phyloP scores from a whole-genome alignment of 2,888 invertebrate genomes.

The Maniola hyperantus region DNA sequence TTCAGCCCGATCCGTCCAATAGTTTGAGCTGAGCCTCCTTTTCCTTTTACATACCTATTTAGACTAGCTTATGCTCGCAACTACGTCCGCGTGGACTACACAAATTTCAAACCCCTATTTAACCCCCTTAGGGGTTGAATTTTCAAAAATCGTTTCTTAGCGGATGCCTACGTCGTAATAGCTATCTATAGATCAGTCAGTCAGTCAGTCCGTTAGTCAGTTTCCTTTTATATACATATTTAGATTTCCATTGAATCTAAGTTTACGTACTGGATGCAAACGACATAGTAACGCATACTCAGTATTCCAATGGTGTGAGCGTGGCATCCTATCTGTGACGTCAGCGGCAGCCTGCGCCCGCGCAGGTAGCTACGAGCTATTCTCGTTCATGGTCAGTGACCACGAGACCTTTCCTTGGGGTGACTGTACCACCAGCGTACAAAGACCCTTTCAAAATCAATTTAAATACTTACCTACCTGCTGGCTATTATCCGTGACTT shows the following conservation, averaged over 20 bases:
- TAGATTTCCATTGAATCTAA: neutral
- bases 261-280: neutral
- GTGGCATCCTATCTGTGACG: slow-evolving; percentile 55
- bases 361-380: slow-evolving; percentile 71
- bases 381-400: slow-evolving; percentile 79
- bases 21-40: no score
- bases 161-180: no score
- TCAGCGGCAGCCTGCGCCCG: slow-evolving; percentile 59
- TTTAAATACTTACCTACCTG: neutral
- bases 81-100: no score
- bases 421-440: slow-evolving; percentile 71
- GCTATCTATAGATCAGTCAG: no score
- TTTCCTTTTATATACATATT: no score
- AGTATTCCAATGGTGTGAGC: slow-evolving; percentile 29
- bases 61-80: no score
- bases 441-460: slow-evolving; percentile 45
- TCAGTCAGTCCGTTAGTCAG: no score
- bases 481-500: neutral
- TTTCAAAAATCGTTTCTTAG: no score
- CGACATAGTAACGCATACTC: slow-evolving; percentile 14
- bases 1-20: no score
- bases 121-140: no score
- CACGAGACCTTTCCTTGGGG: slow-evolving; percentile 77
- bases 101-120: no score
- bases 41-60: no score